Conservation (phyloP, 2,888 invertebrate genomes). For the Griposia aprilina region DNA sequence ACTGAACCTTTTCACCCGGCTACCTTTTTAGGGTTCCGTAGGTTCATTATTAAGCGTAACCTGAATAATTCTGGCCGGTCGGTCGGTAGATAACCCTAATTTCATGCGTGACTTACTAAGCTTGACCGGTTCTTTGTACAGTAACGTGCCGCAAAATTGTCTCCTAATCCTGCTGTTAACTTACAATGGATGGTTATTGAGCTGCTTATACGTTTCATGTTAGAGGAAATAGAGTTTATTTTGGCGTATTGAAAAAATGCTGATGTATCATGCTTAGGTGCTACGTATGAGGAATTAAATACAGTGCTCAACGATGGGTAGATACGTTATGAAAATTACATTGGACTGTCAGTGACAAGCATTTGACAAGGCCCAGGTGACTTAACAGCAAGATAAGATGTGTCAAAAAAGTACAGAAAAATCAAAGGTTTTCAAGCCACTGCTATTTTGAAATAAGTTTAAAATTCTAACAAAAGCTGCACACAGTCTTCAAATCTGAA, state of each 20-base stretch:
- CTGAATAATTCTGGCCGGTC: conserved; percentile 62
- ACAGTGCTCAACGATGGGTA: no score
- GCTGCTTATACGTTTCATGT: background rate
- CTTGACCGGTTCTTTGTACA: conserved; percentile 53
- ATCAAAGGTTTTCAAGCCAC: background rate
- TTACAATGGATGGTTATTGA: conserved; percentile 13
- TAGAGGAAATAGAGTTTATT: conserved; percentile 2
- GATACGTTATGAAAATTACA: background rate
- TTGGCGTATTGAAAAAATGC: background rate
- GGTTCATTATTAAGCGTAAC: conserved; percentile 65
- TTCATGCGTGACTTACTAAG: conserved; percentile 64
- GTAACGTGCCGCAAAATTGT: conserved; percentile 49
- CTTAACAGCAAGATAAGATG: background rate
- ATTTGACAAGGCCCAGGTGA: background rate
- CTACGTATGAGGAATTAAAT: background rate
- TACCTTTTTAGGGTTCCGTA: conserved; percentile 64
- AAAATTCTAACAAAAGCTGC: background rate
- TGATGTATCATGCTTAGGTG: background rate
- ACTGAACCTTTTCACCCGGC: conserved; percentile 52
- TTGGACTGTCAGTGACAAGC: background rate
- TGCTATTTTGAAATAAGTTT: background rate
- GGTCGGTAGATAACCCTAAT: conserved; percentile 64
- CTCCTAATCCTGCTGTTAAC: conserved; percentile 39
- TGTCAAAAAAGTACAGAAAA: background rate
- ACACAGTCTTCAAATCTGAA: conserved; percentile 16